Evolutionary conservation across 2,113 vertebrate species (phyloP).

Genomic region (Corythornis vintsioides): DNA sequence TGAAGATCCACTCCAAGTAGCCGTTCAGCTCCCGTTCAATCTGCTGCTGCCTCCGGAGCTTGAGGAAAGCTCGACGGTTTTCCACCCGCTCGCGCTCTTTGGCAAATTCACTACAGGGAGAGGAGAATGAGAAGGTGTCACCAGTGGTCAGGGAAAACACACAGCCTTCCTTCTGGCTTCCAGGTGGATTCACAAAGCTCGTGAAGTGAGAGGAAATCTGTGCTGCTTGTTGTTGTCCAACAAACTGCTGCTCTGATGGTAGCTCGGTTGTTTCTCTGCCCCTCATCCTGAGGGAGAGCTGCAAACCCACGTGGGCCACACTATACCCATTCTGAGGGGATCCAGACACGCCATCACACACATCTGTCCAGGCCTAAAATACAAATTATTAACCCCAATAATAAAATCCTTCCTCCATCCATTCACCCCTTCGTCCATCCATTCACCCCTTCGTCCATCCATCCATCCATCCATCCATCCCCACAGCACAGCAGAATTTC

Average conservation of each 20-base stretch:
- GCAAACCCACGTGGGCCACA: neutral
- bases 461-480: too few relatives aligned
- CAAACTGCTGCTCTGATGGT: neutral
- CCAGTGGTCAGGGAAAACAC: neutral
- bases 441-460: too few relatives aligned
- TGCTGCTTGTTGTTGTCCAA: accelerated
- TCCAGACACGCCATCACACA: too few relatives aligned
- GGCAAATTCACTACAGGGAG: constrained; percentile 86
- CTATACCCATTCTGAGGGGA: too few relatives aligned
- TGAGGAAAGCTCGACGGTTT: constrained; percentile 94
- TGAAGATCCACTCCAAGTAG: constrained; percentile 97
- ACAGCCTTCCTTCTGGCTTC: neutral
- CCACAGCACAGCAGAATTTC: neutral
- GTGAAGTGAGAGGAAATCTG: neutral
- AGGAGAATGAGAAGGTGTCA: neutral
- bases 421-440: too few relatives aligned
- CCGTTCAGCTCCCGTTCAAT: constrained; percentile 94
- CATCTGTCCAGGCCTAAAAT: accelerated
- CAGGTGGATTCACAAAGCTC: neutral
- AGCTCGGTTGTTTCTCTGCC: neutral
- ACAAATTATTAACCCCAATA: accelerated
- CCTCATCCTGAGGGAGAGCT: neutral
- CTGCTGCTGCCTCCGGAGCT: constrained; percentile 95
- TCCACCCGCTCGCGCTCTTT: constrained; percentile 95
- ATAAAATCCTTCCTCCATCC: neutral